These are phyloP conservation scores for Eupeodes luniger DNA, from an alignment of 2,888 invertebrate genomes.

Conservation along the genomic window DNA sequence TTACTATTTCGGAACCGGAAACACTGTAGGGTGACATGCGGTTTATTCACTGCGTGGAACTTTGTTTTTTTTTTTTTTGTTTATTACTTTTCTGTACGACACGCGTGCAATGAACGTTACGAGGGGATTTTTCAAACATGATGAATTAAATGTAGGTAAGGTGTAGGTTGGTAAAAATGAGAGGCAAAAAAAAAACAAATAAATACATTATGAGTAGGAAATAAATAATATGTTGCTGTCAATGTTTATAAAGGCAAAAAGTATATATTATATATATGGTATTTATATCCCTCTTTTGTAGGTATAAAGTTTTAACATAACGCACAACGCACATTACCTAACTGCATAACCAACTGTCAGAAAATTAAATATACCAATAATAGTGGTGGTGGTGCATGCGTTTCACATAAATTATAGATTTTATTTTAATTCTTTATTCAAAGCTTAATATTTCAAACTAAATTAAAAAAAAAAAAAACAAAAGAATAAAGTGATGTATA, in stretches of 20 bases:
- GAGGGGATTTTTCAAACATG: not conserved
- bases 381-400: not conserved
- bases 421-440: conserved; percentile 15
- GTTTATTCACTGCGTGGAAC: conserved; percentile 56
- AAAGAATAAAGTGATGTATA: not conserved
- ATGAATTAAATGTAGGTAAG: conserved; percentile 4
- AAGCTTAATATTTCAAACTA: not conserved
- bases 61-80: conserved; percentile 9
- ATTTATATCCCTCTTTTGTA: not conserved
- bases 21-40: conserved; percentile 60
- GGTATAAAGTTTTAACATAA: not conserved
- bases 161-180: not conserved
- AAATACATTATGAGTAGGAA: conserved; percentile 9
- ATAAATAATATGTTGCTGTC: conserved; percentile 34
- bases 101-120: not conserved
- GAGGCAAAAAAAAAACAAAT: not conserved
- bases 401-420: conserved; percentile 25
- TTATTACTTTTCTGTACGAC: not conserved
- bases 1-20: conserved; percentile 52
- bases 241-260: not conserved
- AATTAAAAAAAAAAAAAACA: not conserved
- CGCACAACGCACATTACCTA: not conserved
- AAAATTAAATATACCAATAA: conserved; percentile 1
- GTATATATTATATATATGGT: not conserved
- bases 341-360: not conserved